phyloP scores from a whole-genome alignment of 2,113 vertebrate species.

The Dromiciops gliroides region DNA sequence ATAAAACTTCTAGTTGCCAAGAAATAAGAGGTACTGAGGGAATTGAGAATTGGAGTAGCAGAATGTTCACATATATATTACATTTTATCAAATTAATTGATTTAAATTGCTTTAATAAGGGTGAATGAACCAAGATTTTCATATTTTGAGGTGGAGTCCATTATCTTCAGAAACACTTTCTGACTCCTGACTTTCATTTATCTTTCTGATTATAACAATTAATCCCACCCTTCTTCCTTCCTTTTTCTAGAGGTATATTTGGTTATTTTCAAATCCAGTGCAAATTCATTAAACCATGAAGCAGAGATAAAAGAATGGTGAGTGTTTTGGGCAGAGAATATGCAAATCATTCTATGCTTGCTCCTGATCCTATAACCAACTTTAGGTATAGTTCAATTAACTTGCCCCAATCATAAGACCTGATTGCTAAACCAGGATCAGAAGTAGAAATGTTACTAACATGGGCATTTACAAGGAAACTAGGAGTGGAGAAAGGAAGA shows the following conservation, averaged over 20 bases:
- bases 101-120: not conserved
- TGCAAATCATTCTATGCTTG: not conserved
- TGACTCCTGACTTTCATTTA: conserved; percentile 13
- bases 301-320: not conserved
- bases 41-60: not conserved
- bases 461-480: not conserved
- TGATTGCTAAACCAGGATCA: not conserved
- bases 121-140: conserved; percentile 4
- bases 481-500: not conserved
- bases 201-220: conserved; percentile 5
- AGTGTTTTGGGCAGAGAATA: not conserved
- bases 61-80: not conserved
- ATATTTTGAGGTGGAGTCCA: not conserved
- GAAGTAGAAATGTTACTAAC: not conserved
- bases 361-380: not conserved
- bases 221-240: not conserved
- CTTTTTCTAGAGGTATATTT: not conserved
- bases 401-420: not conserved
- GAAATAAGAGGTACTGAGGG: not conserved
- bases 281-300: not conserved
- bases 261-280: not conserved
- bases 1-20: not conserved
- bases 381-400: conserved; percentile 2
- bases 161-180: conserved; percentile 18
- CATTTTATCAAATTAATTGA: conserved; percentile 3